Percentiles rank a stretch among this genome's conserved stretches.
Evolutionary conservation across 2,888 invertebrate species (phyloP).

Genomic region (Candidula unifasciata): DNA sequence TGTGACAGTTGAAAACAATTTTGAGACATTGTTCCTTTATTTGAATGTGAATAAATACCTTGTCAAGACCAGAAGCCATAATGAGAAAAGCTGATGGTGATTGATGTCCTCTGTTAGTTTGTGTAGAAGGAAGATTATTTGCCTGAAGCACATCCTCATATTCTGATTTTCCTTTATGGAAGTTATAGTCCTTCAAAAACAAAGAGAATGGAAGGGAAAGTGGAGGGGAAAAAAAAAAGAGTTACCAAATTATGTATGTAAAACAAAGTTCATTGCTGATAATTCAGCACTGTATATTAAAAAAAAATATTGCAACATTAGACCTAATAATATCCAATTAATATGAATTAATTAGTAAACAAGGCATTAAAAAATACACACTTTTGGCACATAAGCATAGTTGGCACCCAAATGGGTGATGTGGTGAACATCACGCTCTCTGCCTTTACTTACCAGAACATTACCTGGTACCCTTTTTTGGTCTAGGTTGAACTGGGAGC

Average conservation of each 20-base stretch:
- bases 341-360: too few relatives aligned
- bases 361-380: too few relatives aligned
- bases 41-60: slow-evolving; percentile 78
- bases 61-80: slow-evolving; percentile 87
- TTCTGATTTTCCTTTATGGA: slow-evolving; percentile 82
- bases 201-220: neutral
- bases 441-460: too few relatives aligned
- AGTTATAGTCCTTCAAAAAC: slow-evolving; percentile 77
- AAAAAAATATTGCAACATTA: too few relatives aligned
- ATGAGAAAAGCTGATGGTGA: slow-evolving; percentile 92
- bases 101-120: slow-evolving; percentile 89
- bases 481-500: too few relatives aligned
- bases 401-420: too few relatives aligned
- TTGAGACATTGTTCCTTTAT: neutral
- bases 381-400: too few relatives aligned
- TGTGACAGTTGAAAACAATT: neutral
- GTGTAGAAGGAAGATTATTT: slow-evolving; percentile 84
- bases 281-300: too few relatives aligned
- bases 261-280: neutral
- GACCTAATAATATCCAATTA: too few relatives aligned
- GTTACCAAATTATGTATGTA: neutral
- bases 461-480: too few relatives aligned
- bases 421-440: too few relatives aligned
- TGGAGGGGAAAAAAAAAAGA: neutral
- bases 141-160: slow-evolving; percentile 92